These are phyloP conservation scores for Typhlichthys eigenmanni DNA, from an alignment of 2,797 vertebrate genomes.

Conservation along the genomic window DNA sequence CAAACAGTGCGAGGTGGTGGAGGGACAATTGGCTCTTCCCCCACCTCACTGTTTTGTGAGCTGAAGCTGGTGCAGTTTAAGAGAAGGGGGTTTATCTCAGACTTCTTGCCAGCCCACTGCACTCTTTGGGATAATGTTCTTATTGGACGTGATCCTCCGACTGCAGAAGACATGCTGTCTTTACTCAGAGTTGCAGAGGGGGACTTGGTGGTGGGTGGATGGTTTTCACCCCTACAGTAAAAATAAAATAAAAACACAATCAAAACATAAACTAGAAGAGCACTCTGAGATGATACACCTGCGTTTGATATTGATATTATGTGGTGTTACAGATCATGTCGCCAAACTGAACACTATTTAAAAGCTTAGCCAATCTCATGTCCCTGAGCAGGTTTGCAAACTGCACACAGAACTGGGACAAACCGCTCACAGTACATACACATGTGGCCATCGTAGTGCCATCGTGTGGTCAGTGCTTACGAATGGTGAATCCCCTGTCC, in stretches of 20 bases:
- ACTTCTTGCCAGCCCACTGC: slow-evolving; percentile 80
- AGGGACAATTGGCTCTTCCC: slow-evolving; percentile 59
- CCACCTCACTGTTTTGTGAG: slow-evolving; percentile 66
- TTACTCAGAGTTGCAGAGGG: slow-evolving; percentile 78
- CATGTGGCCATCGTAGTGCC: too few species aligned
- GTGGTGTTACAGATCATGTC: too few species aligned
- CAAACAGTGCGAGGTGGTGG: slow-evolving; percentile 52
- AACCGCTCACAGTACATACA: too few species aligned
- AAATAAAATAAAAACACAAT: not conserved
- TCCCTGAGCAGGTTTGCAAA: not conserved
- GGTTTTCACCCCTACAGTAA: slow-evolving; percentile 38
- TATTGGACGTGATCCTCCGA: slow-evolving; percentile 81
- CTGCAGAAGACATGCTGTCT: slow-evolving; percentile 83
- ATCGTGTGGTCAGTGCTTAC: too few species aligned
- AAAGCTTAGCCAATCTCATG: not conserved
- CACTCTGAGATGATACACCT: not conserved
- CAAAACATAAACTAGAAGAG: not conserved
- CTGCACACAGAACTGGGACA: too few species aligned
- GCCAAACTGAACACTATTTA: too few species aligned
- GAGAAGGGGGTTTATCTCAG: slow-evolving; percentile 78
- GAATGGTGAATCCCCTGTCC: too few species aligned
- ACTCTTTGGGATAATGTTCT: slow-evolving; percentile 85
- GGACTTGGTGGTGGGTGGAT: slow-evolving; percentile 62
- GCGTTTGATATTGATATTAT: too few species aligned
- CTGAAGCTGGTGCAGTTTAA: slow-evolving; percentile 71